phyloP scores from a whole-genome alignment of 2,797 vertebrate species.

The Anolis apletophallus region DNA sequence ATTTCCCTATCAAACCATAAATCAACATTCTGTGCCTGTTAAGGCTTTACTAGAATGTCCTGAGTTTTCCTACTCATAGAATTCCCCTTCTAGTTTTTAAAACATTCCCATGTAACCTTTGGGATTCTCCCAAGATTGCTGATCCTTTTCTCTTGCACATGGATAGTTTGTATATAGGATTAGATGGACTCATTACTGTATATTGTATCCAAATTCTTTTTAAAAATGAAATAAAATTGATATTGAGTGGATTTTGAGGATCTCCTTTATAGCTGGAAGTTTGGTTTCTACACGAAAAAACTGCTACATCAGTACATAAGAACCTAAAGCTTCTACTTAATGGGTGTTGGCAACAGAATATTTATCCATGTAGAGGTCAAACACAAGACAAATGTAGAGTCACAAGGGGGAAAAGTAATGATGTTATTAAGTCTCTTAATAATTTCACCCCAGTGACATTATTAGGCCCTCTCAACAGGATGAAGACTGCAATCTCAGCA shows the following conservation, averaged over 20 bases:
- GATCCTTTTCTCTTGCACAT: too few species aligned
- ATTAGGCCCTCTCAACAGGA: not conserved
- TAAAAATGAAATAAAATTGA: too few species aligned
- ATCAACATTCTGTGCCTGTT: not conserved
- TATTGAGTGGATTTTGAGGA: too few species aligned
- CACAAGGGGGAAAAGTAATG: slow-evolving; percentile 7
- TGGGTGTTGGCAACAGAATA: not conserved
- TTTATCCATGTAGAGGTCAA: not conserved
- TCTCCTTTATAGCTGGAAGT: not conserved
- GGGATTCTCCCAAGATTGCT: not conserved
- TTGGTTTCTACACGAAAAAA: not conserved
- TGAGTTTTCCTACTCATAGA: too few species aligned
- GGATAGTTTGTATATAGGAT: not conserved
- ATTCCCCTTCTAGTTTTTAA: not conserved
- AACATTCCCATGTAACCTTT: not conserved
- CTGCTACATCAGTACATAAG: not conserved
- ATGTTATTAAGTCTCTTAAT: not conserved
- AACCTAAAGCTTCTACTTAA: slow-evolving; percentile 1
- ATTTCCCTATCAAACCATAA: not conserved
- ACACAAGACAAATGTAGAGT: not conserved
- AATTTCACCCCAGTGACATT: slow-evolving; percentile 16
- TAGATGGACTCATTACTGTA: too few species aligned
- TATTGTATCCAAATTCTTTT: too few species aligned
- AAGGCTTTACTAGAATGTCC: not conserved
- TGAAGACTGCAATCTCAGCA: not conserved